A percentile compares a stretch with the other conserved stretches of the same genome.
phyloP scores from a whole-genome alignment of 2,113 vertebrate species.

The Anhinga rufa region DNA sequence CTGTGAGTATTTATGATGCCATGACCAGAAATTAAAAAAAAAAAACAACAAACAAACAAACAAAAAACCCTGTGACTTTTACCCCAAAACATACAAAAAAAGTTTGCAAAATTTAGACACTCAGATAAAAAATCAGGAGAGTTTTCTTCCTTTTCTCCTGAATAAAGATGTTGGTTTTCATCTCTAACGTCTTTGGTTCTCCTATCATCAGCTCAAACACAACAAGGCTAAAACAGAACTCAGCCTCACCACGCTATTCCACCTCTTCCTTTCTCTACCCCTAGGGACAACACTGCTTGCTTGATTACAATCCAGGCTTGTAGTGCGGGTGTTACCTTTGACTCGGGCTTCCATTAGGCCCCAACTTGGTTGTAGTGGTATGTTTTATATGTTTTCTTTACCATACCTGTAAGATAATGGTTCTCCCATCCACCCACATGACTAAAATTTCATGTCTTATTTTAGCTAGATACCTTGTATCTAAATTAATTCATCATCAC shows the following conservation, averaged over 20 bases:
- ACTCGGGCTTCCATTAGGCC: not conserved
- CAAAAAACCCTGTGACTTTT: not conserved
- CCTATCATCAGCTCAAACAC: not conserved
- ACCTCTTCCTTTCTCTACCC: not conserved
- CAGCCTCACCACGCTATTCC: not conserved
- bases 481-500: not conserved
- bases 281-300: not conserved
- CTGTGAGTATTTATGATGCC: not conserved
- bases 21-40: not conserved
- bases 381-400: not conserved
- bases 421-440: not conserved
- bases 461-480: not conserved
- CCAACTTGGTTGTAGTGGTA: not conserved
- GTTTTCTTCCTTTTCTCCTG: not conserved
- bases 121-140: not conserved
- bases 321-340: not conserved
- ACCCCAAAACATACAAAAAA: not conserved
- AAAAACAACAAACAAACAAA: not conserved
- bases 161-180: not conserved
- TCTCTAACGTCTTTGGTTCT: not conserved
- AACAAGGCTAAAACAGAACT: not conserved
- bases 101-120: not conserved
- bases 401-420: not conserved
- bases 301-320: not conserved
- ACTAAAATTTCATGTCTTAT: not conserved